Base-by-base conservation (phyloP, 2,888 invertebrate genomes). In the Euclidia mi region DNA sequence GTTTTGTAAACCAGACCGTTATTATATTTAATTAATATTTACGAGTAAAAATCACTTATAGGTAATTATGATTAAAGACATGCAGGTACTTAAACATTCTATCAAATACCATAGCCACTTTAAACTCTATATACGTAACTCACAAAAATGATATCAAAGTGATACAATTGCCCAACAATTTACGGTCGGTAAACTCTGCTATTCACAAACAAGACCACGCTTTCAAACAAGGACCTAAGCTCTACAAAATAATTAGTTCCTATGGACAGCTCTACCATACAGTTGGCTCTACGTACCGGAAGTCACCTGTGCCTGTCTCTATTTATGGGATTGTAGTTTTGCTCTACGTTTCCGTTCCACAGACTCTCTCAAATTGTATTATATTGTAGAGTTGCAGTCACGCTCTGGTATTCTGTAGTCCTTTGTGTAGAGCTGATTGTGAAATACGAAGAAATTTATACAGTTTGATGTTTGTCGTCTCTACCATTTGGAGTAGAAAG, bases 291-390 rank as follows among this genome's bases (percentile, higher is more conserved):
- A 31, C 29, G 32, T 18, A 14, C 40, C 56, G 71, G 75, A 72
- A 75, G 71, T 75, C 65, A 72, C 75, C 75, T 75, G 71, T 41
- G 71, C 64, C 29, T 42, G 12, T 25, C 53, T 52, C 40, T 67
- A 57, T 74, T 71, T 75, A 71, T 65, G 65, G 75, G 61, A 75
- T 68, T 65, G 59, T 71, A 72, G 68, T 57, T 67, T 61, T 70
- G 52, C 40, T 40, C 44, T 31, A 45, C 34, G 14, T 52, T 52
- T 52, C 52, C 52, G 52, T 41, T 41, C 6, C 12, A 50, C 9
- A 7, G 40, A 46, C 28, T 52, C 45, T 46, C 45, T 40, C 45
- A 52, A 52, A 51, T 52, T 52, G 52, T 46, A 45, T 52, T 52
- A 52, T 46, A 52, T 45, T 46, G 45, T 51, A 41, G 51, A 52